Evolutionary conservation across 2,888 invertebrate genomes (phyloP).

Genomic region (Euzetes globulus): DNA sequence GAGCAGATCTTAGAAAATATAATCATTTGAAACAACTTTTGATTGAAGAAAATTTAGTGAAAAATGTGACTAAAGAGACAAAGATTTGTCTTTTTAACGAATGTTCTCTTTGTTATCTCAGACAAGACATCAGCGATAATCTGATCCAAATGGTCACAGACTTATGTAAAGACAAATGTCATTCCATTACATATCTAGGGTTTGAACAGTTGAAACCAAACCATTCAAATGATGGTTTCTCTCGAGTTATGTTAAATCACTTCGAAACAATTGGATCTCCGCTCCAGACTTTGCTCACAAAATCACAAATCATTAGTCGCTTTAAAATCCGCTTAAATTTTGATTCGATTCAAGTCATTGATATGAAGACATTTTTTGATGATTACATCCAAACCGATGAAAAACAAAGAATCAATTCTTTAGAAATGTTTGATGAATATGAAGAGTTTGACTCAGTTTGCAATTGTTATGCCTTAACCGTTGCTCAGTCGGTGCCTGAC

Average conservation of each 20-base stretch:
- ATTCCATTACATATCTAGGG: conserved; percentile 28
- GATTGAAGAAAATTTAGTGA: conserved; percentile 7
- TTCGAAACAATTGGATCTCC: conserved; percentile 28
- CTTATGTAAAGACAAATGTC: neutral
- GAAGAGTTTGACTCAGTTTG: conserved; percentile 36
- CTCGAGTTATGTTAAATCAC: conserved; percentile 25
- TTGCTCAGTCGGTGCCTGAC: conserved; percentile 5
- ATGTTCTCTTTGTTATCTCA: conserved; percentile 35
- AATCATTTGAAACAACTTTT: conserved; percentile 2
- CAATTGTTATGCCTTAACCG: conserved; percentile 25
- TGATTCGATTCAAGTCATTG: conserved; percentile 17
- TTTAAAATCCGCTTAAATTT: conserved; percentile 13
- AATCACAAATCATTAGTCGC: conserved; percentile 20
- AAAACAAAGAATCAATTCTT: conserved; percentile 19
- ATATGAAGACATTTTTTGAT: conserved; percentile 34
- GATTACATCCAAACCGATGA: conserved; percentile 13
- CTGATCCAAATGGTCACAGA: neutral
- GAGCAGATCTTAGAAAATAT: conserved; percentile 25
- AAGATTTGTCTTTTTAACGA: conserved; percentile 33
- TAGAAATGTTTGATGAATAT: conserved; percentile 34
- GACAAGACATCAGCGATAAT: conserved; percentile 20
- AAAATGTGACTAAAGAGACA: neutral
- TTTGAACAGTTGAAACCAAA: conserved; percentile 30
- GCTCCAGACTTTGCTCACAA: conserved; percentile 28
- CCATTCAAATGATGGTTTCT: conserved; percentile 1